Evolutionary conservation across 2,113 vertebrate species (phyloP).

Genomic region (Donacobius atricapilla): DNA sequence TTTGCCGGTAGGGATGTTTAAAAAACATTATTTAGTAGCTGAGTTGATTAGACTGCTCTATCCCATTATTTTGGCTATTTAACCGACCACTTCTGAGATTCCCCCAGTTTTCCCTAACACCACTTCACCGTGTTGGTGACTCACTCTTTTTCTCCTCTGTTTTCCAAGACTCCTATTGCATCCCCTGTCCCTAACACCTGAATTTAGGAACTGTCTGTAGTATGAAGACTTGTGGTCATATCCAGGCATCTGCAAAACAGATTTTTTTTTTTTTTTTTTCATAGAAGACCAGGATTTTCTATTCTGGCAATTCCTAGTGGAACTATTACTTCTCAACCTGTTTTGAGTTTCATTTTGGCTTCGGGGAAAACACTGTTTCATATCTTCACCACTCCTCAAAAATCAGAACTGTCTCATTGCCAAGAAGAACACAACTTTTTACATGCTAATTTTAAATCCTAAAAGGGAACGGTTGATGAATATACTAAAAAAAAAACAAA

Average conservation of each 20-base stretch:
- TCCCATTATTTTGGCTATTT: background rate
- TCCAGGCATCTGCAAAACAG: background rate
- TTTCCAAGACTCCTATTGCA: background rate
- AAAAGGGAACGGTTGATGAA: background rate
- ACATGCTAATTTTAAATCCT: background rate
- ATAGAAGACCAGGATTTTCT: background rate
- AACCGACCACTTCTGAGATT: background rate
- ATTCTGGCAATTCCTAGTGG: background rate
- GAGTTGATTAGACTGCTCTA: background rate
- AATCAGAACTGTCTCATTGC: background rate
- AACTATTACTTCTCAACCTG: background rate
- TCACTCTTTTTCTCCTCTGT: background rate
- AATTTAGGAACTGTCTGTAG: background rate
- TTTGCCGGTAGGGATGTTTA: background rate
- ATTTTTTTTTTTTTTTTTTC: background rate
- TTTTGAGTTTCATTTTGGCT: background rate
- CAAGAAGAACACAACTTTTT: background rate
- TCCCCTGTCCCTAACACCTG: background rate
- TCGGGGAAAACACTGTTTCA: background rate
- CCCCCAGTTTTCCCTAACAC: background rate
- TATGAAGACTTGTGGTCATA: background rate
- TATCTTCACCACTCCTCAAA: background rate
- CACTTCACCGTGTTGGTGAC: background rate
- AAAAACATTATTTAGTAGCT: background rate
- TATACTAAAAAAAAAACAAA: background rate